These are phyloP conservation scores for Blomia tropicalis DNA, from an alignment of 2,888 invertebrate genomes.

Conservation along the genomic window DNA sequence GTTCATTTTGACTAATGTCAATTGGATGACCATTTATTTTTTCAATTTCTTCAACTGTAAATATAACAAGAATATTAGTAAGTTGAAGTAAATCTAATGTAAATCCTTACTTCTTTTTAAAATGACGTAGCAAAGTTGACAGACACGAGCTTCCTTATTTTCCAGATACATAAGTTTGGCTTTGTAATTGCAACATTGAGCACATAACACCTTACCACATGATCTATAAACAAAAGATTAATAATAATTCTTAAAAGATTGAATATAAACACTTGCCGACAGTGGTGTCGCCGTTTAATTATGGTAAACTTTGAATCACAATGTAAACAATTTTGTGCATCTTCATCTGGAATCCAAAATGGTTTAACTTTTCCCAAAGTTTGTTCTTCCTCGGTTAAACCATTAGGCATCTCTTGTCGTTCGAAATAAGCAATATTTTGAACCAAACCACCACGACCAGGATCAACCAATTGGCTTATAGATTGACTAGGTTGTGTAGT, in stretches of 20 bases:
- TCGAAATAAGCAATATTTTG: not conserved
- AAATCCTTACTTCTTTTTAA: constrained; percentile 17
- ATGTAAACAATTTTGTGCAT: constrained; percentile 62
- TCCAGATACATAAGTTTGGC: constrained; percentile 55
- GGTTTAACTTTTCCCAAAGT: constrained; percentile 57
- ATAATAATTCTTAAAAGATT: not conserved
- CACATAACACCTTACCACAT: constrained; percentile 47
- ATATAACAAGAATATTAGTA: not conserved
- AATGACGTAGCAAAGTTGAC: constrained; percentile 46
- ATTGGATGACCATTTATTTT: constrained; percentile 4
- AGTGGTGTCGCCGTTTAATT: constrained; percentile 61
- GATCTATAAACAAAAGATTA: constrained; percentile 16
- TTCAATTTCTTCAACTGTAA: constrained; percentile 17
- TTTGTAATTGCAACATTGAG: constrained; percentile 56
- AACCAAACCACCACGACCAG: constrained; percentile 6
- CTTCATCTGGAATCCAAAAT: constrained; percentile 69
- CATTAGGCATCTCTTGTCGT: constrained; percentile 19
- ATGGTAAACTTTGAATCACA: constrained; percentile 64
- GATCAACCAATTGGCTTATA: too few relatives aligned
- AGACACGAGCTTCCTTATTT: constrained; percentile 59
- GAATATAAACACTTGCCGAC: constrained; percentile 42
- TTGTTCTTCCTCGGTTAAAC: constrained; percentile 31
- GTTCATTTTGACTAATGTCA: constrained; percentile 4
- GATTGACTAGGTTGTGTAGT: too few relatives aligned
- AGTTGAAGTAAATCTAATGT: not conserved